Evolutionary conservation across 2,797 vertebrate genomes (phyloP).

Genomic region (Trachurus trachurus): DNA sequence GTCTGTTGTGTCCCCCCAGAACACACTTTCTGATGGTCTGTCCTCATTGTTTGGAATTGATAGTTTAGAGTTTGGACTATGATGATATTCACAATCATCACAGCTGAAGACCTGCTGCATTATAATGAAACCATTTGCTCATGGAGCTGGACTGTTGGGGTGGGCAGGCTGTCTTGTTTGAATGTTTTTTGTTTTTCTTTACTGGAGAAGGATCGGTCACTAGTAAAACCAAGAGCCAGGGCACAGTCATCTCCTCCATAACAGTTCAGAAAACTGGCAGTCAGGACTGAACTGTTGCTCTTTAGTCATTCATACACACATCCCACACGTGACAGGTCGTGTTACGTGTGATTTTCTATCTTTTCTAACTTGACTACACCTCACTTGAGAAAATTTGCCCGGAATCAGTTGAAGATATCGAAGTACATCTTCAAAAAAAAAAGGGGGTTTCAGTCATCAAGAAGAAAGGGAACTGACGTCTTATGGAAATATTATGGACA

Average conservation of each 20-base stretch:
- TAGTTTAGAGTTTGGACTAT: conserved; percentile 2
- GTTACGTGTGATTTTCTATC: conserved; percentile 37
- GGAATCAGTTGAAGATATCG: conserved; percentile 13
- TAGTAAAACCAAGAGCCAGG: conserved; percentile 30
- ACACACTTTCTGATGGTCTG: not conserved
- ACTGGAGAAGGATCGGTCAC: conserved; percentile 14
- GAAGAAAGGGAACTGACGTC: conserved; percentile 28
- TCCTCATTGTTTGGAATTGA: conserved; percentile 28
- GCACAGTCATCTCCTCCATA: conserved; percentile 32
- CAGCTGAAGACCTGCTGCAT: conserved; percentile 43
- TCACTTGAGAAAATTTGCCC: conserved; percentile 11
- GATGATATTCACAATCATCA: conserved; percentile 26
- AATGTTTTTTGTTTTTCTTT: conserved; percentile 23
- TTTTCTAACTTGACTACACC: conserved; percentile 7
- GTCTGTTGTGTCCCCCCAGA: conserved; percentile 7
- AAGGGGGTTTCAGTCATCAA: not conserved
- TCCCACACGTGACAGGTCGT: conserved; percentile 27
- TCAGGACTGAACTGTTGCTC: conserved; percentile 41
- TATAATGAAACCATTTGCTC: conserved; percentile 41
- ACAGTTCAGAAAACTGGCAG: conserved; percentile 47
- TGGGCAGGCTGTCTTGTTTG: conserved; percentile 12
- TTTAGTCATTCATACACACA: conserved; percentile 51
- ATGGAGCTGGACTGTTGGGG: not conserved
- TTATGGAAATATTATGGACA: conserved; percentile 19
- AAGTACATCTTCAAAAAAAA: conserved; percentile 2